phyloP scores from a whole-genome alignment of 1,140 invertebrate species.

The Amyelois transitella region DNA sequence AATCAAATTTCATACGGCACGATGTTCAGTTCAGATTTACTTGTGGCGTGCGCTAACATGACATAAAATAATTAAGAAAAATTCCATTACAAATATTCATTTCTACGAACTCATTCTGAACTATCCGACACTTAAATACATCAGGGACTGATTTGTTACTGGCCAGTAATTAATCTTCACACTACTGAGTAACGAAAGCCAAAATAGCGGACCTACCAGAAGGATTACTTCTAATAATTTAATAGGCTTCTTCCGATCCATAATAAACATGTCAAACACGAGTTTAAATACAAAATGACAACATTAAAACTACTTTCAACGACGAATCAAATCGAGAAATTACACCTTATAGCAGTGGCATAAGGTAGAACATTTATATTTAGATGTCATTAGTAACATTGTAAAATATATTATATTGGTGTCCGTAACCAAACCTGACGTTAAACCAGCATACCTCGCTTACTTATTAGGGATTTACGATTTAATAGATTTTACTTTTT shows the following conservation, averaged over 20 bases:
- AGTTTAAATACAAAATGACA: conserved; percentile 50
- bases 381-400: conserved; percentile 7
- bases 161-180: conserved; percentile 43
- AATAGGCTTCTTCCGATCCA: conserved; percentile 64
- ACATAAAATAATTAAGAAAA: no score
- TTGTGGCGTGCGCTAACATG: no score
- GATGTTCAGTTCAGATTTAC: no score
- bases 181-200: conserved; percentile 43
- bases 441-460: conserved; percentile 50
- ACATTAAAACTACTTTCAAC: conserved; percentile 20
- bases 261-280: conserved; percentile 68
- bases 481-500: conserved; percentile 58
- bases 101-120: conserved; percentile 4
- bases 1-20: no score
- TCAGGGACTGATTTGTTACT: conserved; percentile 44
- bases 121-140: conserved; percentile 50
- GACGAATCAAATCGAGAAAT: not conserved
- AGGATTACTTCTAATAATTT: conserved; percentile 67
- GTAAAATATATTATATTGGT: conserved; percentile 47
- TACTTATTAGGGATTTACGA: conserved; percentile 62
- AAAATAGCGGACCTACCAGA: conserved; percentile 54
- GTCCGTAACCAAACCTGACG: conserved; percentile 62
- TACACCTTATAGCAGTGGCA: not conserved
- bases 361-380: not conserved
- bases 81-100: not conserved